These are phyloP conservation scores for Varecia variegata DNA, from an alignment of 2,797 vertebrate species.

Conservation along the genomic window DNA sequence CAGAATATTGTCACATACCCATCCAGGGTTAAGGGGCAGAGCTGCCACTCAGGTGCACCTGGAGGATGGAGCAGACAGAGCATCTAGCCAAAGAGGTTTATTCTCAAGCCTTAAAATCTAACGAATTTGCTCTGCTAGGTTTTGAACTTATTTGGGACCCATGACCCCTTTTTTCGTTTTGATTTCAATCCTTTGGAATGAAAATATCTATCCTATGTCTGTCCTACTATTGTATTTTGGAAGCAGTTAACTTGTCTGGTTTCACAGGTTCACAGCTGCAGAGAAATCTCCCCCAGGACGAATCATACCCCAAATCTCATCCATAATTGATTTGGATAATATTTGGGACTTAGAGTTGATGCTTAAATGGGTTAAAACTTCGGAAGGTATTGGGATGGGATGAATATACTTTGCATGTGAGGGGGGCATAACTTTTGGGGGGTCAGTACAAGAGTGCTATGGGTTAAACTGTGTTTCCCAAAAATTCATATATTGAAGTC, in stretches of 20 bases:
- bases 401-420: not conserved
- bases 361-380: not conserved
- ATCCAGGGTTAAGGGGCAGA: not conserved
- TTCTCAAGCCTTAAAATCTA: not conserved
- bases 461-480: not conserved
- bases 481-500: not conserved
- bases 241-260: not conserved
- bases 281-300: not conserved
- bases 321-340: not conserved
- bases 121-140: not conserved
- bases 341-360: not conserved
- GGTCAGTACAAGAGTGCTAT: not conserved
- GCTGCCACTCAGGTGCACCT: not conserved
- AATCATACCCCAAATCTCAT: not conserved
- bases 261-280: not conserved
- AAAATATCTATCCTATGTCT: not conserved
- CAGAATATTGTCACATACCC: not conserved
- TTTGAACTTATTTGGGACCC: not conserved
- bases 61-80: not conserved
- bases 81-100: not conserved
- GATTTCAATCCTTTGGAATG: not conserved
- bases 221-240: not conserved
- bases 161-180: not conserved
- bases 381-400: not conserved
- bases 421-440: not conserved